Conservation (phyloP, 2,113 vertebrate species). For the Speoplatyrhinus poulsoni region DNA sequence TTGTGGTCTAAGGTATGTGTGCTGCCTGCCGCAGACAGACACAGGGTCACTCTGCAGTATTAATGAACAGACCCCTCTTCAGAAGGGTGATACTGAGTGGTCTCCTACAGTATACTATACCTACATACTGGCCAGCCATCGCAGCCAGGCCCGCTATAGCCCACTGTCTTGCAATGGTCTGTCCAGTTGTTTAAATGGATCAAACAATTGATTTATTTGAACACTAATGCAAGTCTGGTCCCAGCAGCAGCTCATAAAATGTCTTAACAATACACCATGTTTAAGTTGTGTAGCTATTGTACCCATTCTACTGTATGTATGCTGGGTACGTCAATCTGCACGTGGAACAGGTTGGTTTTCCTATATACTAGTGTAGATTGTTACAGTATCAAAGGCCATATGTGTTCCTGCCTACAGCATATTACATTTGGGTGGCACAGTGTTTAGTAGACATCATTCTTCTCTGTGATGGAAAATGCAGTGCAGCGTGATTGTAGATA, state of each 20-base stretch:
- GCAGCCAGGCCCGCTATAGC: slow-evolving; percentile 63
- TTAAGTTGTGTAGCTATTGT: background rate
- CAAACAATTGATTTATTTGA: slow-evolving; percentile 38
- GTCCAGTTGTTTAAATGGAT: slow-evolving; percentile 26
- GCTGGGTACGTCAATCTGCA: background rate
- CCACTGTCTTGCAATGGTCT: slow-evolving; percentile 48
- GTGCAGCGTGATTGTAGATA: too few relatives aligned
- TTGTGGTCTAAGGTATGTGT: slow-evolving; percentile 56
- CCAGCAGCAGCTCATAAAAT: background rate
- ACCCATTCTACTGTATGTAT: background rate
- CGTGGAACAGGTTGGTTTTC: background rate
- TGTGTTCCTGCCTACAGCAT: too few relatives aligned
- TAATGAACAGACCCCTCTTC: slow-evolving; percentile 67
- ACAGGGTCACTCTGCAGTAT: slow-evolving; percentile 75
- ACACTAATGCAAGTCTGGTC: background rate
- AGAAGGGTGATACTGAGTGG: slow-evolving; percentile 67
- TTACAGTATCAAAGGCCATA: too few relatives aligned
- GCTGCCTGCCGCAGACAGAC: slow-evolving; percentile 64
- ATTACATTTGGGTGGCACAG: too few relatives aligned
- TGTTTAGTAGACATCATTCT: background rate
- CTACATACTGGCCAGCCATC: slow-evolving; percentile 66
- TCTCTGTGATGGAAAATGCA: too few relatives aligned
- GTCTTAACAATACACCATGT: background rate
- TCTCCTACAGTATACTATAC: slow-evolving; percentile 40
- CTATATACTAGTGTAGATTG: too few relatives aligned